Conservation (phyloP, 2,888 invertebrate genomes). For the Drosophila picticornis region DNA sequence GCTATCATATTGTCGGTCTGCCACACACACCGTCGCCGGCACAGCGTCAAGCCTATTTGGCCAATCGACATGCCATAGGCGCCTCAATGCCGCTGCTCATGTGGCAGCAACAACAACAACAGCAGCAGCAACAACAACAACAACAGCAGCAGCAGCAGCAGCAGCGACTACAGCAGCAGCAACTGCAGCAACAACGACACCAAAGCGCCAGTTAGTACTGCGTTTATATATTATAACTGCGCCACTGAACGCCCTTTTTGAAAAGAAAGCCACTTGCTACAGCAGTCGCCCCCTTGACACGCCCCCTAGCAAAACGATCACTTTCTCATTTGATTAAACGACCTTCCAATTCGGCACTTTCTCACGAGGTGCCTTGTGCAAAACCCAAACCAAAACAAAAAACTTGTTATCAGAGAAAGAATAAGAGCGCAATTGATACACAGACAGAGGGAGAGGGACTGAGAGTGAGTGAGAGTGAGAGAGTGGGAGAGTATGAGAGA, state of each 20-base stretch:
- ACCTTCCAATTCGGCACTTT: constrained; percentile 70
- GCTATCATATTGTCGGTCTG: constrained; percentile 82
- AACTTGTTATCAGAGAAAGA: constrained; percentile 64
- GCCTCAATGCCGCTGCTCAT: constrained; percentile 89
- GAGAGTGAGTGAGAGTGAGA: neutral
- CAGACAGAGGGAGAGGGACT: neutral
- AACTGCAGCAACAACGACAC: constrained; percentile 20
- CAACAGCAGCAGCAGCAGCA: constrained; percentile 13
- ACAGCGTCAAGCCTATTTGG: constrained; percentile 81
- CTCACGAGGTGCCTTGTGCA: constrained; percentile 65
- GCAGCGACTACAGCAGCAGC: constrained; percentile 9
- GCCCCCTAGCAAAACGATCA: constrained; percentile 29
- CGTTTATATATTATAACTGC: neutral
- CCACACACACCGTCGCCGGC: constrained; percentile 83
- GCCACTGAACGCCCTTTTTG: neutral
- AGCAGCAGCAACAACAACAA: constrained; percentile 83
- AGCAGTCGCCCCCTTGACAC: constrained; percentile 19
- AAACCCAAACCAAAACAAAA: constrained; percentile 31
- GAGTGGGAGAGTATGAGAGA: neutral
- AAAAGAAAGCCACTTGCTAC: constrained; percentile 26
- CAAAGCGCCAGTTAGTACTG: constrained; percentile 65
- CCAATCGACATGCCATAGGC: constrained; percentile 83
- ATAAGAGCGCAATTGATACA: constrained; percentile 1
- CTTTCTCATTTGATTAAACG: constrained; percentile 73
- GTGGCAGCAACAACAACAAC: constrained; percentile 85